Percentiles rank a stretch among this genome's conserved stretches.
phyloP scores from a whole-genome alignment of 2,797 vertebrate species.

The Pteropus rufus region DNA sequence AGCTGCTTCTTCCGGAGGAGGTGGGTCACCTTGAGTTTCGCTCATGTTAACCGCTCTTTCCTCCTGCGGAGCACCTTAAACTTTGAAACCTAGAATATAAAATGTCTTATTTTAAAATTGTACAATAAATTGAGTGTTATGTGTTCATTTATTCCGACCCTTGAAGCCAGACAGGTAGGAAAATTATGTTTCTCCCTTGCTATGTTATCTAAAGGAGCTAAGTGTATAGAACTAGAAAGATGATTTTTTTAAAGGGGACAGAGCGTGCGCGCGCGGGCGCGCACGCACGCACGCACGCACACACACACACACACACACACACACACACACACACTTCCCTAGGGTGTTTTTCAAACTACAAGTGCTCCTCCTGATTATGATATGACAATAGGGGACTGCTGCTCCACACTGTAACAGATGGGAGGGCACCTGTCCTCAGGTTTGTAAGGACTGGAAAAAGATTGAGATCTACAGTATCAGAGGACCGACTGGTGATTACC shows the following conservation, averaged over 20 bases:
- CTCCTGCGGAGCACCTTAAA: neutral
- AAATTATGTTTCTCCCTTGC: neutral
- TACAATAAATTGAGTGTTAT: neutral
- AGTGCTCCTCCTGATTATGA: neutral
- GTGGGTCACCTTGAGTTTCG: rapidly evolving
- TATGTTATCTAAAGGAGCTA: neutral
- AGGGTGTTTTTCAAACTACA: neutral
- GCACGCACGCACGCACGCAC: too few species aligned
- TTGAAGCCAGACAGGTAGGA: neutral
- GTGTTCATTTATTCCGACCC: neutral
- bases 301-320: neutral
- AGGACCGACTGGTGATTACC: neutral
- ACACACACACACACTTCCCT: neutral
- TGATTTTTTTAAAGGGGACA: neutral
- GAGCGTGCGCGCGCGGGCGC: too few species aligned
- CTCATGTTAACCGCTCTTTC: neutral
- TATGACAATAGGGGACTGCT: neutral
- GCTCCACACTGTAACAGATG: neutral
- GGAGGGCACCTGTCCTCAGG: neutral
- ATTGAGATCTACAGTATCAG: neutral
- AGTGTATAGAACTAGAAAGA: neutral
- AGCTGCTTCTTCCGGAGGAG: neutral
- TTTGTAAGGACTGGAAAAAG: neutral
- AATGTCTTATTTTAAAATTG: neutral
- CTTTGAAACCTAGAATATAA: constrained; percentile 50